Evolutionary conservation across 2,888 invertebrate species (phyloP).

Genomic region (Drosophila cracens): DNA sequence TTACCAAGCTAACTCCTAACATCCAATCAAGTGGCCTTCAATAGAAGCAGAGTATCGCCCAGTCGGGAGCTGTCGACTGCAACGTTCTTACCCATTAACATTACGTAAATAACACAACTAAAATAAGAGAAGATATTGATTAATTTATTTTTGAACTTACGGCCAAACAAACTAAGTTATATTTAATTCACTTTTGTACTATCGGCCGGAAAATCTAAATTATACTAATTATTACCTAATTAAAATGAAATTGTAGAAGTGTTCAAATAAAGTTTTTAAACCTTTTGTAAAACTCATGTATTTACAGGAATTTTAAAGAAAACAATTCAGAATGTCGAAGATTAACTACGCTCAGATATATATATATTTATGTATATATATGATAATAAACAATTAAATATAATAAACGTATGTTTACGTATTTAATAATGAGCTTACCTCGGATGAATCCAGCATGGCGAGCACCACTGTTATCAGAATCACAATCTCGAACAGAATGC

Average conservation of each 20-base stretch:
- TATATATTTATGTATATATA: too few species aligned
- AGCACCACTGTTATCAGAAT: conserved; percentile 94
- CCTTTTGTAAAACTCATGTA: too few species aligned
- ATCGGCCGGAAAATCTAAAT: too few species aligned
- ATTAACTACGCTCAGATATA: too few species aligned
- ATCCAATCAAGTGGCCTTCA: background rate
- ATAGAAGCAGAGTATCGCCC: background rate
- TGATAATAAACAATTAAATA: background rate
- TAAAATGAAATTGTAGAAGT: too few species aligned
- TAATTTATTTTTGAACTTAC: background rate
- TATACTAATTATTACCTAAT: too few species aligned
- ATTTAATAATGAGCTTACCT: conserved; percentile 19
- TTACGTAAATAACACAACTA: conserved; percentile 38
- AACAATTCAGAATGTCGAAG: too few species aligned
- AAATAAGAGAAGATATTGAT: conserved; percentile 19
- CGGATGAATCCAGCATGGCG: conserved; percentile 93
- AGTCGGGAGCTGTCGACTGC: conserved; percentile 3
- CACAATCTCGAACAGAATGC: conserved; percentile 91
- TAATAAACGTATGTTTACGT: background rate
- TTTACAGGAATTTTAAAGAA: too few species aligned
- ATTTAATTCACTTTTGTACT: too few species aligned
- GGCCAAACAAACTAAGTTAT: too few species aligned
- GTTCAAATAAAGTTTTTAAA: too few species aligned
- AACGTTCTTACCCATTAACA: conserved; percentile 16
- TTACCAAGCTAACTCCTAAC: background rate